Base-by-base conservation (phyloP, 2,113 vertebrate genomes). In the Patagioenas fasciata region DNA sequence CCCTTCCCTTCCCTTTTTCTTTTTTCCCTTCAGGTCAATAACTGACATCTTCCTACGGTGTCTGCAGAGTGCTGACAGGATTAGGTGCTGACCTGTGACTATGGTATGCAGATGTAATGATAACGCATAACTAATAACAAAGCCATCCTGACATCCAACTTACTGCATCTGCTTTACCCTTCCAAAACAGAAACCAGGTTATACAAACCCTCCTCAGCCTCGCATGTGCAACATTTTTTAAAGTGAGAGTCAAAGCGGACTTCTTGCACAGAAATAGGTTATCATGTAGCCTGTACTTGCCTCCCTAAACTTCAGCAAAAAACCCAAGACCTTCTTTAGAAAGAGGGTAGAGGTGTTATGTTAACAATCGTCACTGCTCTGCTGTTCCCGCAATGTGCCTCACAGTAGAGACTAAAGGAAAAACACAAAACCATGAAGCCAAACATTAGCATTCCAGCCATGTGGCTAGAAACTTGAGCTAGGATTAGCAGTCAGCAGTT, bases 401-500 rank as follows among this genome's bases (percentile, higher is more conserved):
- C 69, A 38, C 9, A 66, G 60, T 54, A 74, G 23, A 62, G 57
- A 66, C 44, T 73, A 71, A 67, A 5, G 3, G 26, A 40, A 93
- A 87, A 88, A 56, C 18, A 62, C 18, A 67, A 79, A 85, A 47
- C 38, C 31, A 23, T 62, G 87, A 84, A 57, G 60, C 40, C 64
- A 92, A 77, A 72, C 0, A 0, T 71, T 91, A 95, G 54, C 54
- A 47, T 82, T 82, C 50, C 2, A 3, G 31, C 44, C 36, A 80
- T 69, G 26, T 44, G 81, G 74, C 54, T 91, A 87, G 93, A 94
- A 97, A 95, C 36, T 31, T 86, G 86, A 95, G 77, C 61, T 87
- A 61, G 50, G 61, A 89, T 89, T 89, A 94, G 70, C 74, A 93
- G 54, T 77, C 74, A 91, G 94, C 70, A 89, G 58, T 91, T 89